These are phyloP conservation scores for Rhynchotus rufescens DNA, from an alignment of 2,797 vertebrate genomes.

Conservation along the genomic window DNA sequence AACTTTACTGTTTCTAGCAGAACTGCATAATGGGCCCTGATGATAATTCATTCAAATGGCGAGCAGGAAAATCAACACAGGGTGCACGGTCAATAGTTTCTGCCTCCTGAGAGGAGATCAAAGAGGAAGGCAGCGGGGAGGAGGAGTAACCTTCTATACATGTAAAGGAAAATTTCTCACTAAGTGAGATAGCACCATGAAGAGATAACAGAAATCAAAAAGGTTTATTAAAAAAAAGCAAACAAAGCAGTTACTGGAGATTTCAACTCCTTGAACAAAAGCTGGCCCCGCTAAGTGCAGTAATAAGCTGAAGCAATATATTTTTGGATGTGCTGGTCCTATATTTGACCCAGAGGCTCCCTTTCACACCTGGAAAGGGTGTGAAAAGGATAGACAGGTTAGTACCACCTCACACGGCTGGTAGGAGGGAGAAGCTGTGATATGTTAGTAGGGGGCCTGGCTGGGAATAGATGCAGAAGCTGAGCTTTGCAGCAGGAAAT, in stretches of 20 bases:
- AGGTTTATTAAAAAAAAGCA: slow-evolving; percentile 47
- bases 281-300: not conserved
- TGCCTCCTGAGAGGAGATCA: slow-evolving; percentile 56
- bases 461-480: not conserved
- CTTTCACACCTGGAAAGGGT: not conserved
- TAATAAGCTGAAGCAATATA: not conserved
- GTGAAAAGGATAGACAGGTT: not conserved
- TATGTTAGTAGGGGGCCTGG: not conserved
- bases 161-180: slow-evolving; percentile 35
- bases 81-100: not conserved
- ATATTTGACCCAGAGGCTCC: not conserved
- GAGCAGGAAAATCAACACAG: slow-evolving; percentile 47
- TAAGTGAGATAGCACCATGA: not conserved
- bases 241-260: slow-evolving; percentile 35
- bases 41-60: slow-evolving; percentile 40
- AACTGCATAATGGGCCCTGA: not conserved
- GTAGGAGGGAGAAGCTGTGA: not conserved
- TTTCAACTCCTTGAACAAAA: slow-evolving; percentile 17
- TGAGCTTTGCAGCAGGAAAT: not conserved
- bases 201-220: slow-evolving; percentile 60
- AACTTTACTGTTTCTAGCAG: slow-evolving; percentile 1
- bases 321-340: not conserved
- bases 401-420: not conserved
- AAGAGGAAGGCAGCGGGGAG: slow-evolving; percentile 54
- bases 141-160: slow-evolving; percentile 41